Conservation (phyloP, 2,113 vertebrate species). For the Symphodus melops region DNA sequence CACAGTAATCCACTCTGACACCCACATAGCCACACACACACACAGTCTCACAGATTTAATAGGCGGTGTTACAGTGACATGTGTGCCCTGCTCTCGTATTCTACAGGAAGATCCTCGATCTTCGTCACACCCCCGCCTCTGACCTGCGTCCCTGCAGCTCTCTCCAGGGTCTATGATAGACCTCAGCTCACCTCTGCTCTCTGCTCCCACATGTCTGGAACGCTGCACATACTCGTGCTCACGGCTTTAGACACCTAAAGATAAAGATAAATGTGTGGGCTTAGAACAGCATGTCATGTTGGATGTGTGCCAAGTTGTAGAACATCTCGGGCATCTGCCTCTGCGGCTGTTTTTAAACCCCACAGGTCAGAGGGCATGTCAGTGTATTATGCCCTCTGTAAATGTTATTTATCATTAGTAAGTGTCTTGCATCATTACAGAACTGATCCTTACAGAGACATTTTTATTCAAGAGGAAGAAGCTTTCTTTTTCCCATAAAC, state of each 20-base stretch:
- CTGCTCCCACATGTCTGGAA: slow-evolving; percentile 38
- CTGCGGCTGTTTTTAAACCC: slow-evolving; percentile 24
- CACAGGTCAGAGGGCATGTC: slow-evolving; percentile 14
- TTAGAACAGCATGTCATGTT: background rate
- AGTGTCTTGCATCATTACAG: too few species aligned
- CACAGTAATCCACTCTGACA: slow-evolving; percentile 68
- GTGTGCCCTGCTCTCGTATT: background rate
- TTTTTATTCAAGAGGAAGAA: too few species aligned
- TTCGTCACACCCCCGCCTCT: slow-evolving; percentile 51
- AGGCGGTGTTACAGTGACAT: slow-evolving; percentile 22
- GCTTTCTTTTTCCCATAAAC: too few species aligned
- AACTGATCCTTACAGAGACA: too few species aligned
- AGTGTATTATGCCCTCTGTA: slow-evolving; percentile 16
- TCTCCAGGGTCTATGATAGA: slow-evolving; percentile 37
- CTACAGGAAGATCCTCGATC: slow-evolving; percentile 27
- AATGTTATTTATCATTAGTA: slow-evolving; percentile 4
- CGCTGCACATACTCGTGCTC: slow-evolving; percentile 42
- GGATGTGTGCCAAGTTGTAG: slow-evolving; percentile 24
- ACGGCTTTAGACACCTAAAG: slow-evolving; percentile 23
- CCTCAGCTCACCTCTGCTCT: slow-evolving; percentile 37
- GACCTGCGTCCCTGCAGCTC: slow-evolving; percentile 34
- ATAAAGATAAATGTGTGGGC: slow-evolving; percentile 39
- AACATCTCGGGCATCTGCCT: slow-evolving; percentile 38
- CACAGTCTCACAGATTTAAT: slow-evolving; percentile 16
- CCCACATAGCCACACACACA: slow-evolving; percentile 59